phyloP scores from a whole-genome alignment of 2,113 vertebrate genomes.

The Cyprinodon tularosa region DNA sequence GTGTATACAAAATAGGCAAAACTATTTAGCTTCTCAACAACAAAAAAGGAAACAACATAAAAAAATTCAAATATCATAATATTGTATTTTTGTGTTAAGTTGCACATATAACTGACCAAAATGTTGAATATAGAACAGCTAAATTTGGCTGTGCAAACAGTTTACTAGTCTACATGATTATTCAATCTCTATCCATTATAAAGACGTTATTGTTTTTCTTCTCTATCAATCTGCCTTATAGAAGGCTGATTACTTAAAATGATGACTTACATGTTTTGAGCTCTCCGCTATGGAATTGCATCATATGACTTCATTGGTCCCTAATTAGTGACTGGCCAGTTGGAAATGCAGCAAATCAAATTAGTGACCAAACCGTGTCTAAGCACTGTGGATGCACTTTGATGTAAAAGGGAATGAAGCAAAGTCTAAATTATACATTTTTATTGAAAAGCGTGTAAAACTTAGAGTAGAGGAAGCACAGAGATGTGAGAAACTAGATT shows the following conservation, averaged over 20 bases:
- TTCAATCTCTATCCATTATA: conserved; percentile 16
- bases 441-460: no score
- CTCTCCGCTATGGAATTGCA: not conserved
- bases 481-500: no score
- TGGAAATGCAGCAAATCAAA: no score
- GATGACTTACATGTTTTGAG: not conserved
- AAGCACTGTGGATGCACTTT: no score
- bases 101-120: not conserved
- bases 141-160: conserved; percentile 4
- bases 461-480: no score
- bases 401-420: no score
- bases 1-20: no score
- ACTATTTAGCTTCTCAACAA: not conserved
- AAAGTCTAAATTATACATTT: no score
- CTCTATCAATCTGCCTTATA: conserved; percentile 34
- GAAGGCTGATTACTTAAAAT: conserved; percentile 3
- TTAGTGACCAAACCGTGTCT: no score
- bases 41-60: not conserved
- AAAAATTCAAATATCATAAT: conserved; percentile 2
- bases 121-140: not conserved
- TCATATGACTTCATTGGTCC: not conserved
- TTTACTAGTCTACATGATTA: conserved; percentile 40
- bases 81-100: not conserved
- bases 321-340: no score
- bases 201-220: conserved; percentile 2